Evolutionary conservation across 2,888 invertebrate species (phyloP).

Genomic region (Marasmarcha lunaedactyla): DNA sequence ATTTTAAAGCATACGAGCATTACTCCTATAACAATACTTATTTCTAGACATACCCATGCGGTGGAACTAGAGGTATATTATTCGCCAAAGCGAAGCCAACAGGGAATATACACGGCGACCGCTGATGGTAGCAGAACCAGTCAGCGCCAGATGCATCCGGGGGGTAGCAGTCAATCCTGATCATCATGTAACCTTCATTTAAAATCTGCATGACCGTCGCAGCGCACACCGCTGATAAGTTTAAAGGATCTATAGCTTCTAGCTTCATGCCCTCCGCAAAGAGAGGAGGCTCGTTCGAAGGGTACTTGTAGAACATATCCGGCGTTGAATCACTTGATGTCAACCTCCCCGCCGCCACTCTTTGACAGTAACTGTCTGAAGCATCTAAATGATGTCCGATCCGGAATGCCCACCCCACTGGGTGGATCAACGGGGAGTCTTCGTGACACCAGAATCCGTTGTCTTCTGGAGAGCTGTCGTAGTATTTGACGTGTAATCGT

Average conservation of each 20-base stretch:
- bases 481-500: constrained; percentile 90
- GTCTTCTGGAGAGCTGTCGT: constrained; percentile 82
- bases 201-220: constrained; percentile 96
- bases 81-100: constrained; percentile 92
- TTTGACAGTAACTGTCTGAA: constrained; percentile 80
- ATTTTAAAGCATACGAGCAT: too few relatives aligned
- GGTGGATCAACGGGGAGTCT: constrained; percentile 93
- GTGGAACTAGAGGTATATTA: constrained; percentile 86
- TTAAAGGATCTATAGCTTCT: constrained; percentile 97
- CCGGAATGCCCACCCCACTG: constrained; percentile 94
- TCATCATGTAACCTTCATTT: constrained; percentile 94
- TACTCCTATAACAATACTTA: too few relatives aligned
- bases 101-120: constrained; percentile 95
- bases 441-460: constrained; percentile 98
- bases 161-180: constrained; percentile 93
- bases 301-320: constrained; percentile 80
- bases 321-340: constrained; percentile 84
- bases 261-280: constrained; percentile 93
- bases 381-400: constrained; percentile 92
- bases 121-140: constrained; percentile 97
- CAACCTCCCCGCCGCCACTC: constrained; percentile 77
- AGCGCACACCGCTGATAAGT: constrained; percentile 93
- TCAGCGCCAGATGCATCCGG: constrained; percentile 87
- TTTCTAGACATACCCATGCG: constrained; percentile 74
- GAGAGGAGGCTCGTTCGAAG: constrained; percentile 59